Evolutionary conservation across 2,888 invertebrate genomes (phyloP).

Genomic region (Agrotis exclamationis): DNA sequence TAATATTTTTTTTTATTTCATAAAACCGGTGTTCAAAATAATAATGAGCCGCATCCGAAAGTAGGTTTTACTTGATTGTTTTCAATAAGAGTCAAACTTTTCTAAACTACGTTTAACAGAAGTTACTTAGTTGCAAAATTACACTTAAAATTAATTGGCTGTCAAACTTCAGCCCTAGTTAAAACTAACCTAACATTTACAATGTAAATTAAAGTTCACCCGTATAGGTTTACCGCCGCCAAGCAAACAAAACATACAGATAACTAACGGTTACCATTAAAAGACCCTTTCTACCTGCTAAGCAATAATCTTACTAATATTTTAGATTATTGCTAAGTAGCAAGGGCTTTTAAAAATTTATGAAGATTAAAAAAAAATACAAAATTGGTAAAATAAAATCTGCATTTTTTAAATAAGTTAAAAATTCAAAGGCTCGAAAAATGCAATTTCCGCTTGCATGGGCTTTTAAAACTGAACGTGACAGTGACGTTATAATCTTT

Average conservation of each 20-base stretch:
- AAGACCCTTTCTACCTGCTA: not conserved
- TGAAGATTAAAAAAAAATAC: too few species aligned
- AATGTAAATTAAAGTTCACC: constrained; percentile 1
- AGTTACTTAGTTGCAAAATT: constrained; percentile 6
- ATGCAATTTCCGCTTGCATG: constrained; percentile 37
- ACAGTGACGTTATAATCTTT: constrained; percentile 33
- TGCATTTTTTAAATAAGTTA: constrained; percentile 12
- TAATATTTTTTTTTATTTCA: too few species aligned
- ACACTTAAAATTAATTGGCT: constrained; percentile 2
- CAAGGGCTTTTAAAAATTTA: too few species aligned
- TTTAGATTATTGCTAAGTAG: too few species aligned
- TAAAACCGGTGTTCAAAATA: too few species aligned
- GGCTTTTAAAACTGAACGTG: constrained; percentile 41
- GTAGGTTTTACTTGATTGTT: not conserved
- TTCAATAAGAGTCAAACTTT: not conserved
- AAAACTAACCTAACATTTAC: constrained; percentile 19
- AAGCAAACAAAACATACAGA: constrained; percentile 1
- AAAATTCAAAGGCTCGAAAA: constrained; percentile 26
- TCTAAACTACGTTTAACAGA: not conserved
- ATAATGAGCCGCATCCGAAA: too few species aligned
- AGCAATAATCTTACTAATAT: too few species aligned
- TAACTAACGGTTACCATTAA: constrained; percentile 7
- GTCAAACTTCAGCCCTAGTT: not conserved
- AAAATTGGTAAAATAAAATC: constrained; percentile 1
- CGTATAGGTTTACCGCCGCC: not conserved